phyloP scores from a whole-genome alignment of 2,113 vertebrate species.

The Caracal caracal region DNA sequence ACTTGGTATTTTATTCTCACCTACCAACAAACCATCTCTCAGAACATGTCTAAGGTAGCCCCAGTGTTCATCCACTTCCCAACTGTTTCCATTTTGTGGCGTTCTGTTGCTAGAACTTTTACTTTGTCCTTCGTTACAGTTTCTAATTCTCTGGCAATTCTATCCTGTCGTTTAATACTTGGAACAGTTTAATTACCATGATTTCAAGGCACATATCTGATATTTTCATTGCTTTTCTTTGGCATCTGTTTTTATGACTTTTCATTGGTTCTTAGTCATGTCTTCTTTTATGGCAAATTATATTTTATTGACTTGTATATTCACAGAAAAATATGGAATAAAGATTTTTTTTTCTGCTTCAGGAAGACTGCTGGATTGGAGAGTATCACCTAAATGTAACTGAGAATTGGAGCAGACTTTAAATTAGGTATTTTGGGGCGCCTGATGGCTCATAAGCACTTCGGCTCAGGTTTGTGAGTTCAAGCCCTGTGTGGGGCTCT shows the following conservation, averaged over 20 bases:
- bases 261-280: background rate
- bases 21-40: background rate
- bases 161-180: background rate
- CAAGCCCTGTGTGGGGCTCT: too few relatives aligned
- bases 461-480: too few relatives aligned
- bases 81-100: background rate
- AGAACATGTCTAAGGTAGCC: background rate
- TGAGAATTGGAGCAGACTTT: background rate
- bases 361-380: background rate
- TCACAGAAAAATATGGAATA: background rate
- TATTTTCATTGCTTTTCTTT: background rate
- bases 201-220: background rate
- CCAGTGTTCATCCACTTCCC: background rate
- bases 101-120: background rate
- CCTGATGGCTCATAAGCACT: too few relatives aligned
- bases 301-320: background rate
- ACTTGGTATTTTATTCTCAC: background rate
- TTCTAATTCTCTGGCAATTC: background rate
- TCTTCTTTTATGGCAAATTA: background rate
- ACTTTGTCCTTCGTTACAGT: background rate
- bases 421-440: too few relatives aligned
- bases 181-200: background rate
- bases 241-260: background rate
- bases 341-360: background rate
- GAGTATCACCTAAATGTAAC: background rate